Evolutionary conservation across 2,888 invertebrate species (phyloP), one percentile per base, ranked within the genome.

Genomic region (Mythimna pallens): DNA sequence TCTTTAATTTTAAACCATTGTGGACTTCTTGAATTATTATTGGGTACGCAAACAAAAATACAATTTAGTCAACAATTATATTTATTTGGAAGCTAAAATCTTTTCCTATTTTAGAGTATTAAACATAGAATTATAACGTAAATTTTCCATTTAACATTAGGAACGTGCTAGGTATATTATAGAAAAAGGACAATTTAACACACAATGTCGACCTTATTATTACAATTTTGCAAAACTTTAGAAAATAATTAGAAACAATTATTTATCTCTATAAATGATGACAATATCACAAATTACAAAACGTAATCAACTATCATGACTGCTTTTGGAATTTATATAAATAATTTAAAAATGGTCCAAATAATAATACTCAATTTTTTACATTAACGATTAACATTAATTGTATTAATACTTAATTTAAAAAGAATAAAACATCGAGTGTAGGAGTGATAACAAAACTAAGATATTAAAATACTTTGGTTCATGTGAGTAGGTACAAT

Each of bases 71-170:
- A 96, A 96, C 96, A 95, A 93, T 94, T 90, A 94, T 95, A 96
- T 96, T 95, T 96, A 95, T 95, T 96, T 93, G 90, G 89, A 94
- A 94, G 92, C 92, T 93, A 92, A 93, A 91, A 90, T 91, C 86
- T 92, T 91, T 88, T 92, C 87, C 88, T 89, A 89, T 87, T 89
- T 87, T 89, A 90, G 93, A 90, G 87, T 90, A 88, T 89, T 87
- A 89, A 87, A 91, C 90, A 88, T 92, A 92, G 88, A 92, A 92
- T 92, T 92, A 90, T 90, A 94, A 94, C 91, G 90, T 90, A 92
- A 91, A 90, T 86, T 89, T 89, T 89, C 89, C 87, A 87, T 90
- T 89, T 86, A 91, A 89, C 89, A 89, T 91, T 90, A 92, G 87
- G 90, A 91, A 92, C 89, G 90, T 92, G 91, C 90, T 89, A 47